Conservation (phyloP, 2,888 invertebrate genomes). For the Ganaspis brasiliensis region DNA sequence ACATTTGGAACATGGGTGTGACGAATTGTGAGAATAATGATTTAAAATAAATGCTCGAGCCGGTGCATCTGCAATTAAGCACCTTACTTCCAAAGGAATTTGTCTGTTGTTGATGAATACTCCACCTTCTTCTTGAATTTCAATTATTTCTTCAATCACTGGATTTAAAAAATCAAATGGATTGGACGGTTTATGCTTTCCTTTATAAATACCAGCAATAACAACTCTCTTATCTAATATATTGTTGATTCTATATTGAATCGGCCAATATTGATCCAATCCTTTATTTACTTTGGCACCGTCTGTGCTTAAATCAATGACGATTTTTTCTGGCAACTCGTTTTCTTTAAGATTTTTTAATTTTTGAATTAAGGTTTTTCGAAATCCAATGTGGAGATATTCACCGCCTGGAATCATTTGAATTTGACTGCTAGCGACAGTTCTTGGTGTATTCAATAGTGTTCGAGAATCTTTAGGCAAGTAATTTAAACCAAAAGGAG, state of each 20-base stretch:
- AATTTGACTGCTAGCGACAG: background rate
- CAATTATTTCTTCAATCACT: conserved; percentile 34
- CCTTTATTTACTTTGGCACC: background rate
- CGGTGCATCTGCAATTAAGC: conserved; percentile 45
- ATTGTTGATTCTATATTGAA: conserved; percentile 13
- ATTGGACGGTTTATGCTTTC: conserved; percentile 37
- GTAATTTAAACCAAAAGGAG: conserved; percentile 39
- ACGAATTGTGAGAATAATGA: background rate
- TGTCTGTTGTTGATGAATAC: background rate
- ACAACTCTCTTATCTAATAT: conserved; percentile 3
- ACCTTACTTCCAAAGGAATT: conserved; percentile 11
- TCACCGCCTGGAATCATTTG: conserved; percentile 3
- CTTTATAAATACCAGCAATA: conserved; percentile 43
- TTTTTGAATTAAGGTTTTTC: conserved; percentile 2
- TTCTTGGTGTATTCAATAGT: conserved; percentile 11
- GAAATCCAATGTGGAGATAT: conserved; percentile 23
- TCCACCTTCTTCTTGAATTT: conserved; percentile 35
- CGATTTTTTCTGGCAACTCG: conserved; percentile 16
- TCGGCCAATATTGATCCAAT: conserved; percentile 7
- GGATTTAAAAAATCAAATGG: conserved; percentile 29
- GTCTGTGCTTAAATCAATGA: background rate
- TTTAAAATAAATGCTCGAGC: conserved; percentile 27
- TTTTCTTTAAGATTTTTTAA: conserved; percentile 26
- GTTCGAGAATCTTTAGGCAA: conserved; percentile 40
- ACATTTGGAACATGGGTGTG: conserved; percentile 33